Conservation (phyloP, 2,113 vertebrate genomes). For the Engraulis encrasicolus region DNA sequence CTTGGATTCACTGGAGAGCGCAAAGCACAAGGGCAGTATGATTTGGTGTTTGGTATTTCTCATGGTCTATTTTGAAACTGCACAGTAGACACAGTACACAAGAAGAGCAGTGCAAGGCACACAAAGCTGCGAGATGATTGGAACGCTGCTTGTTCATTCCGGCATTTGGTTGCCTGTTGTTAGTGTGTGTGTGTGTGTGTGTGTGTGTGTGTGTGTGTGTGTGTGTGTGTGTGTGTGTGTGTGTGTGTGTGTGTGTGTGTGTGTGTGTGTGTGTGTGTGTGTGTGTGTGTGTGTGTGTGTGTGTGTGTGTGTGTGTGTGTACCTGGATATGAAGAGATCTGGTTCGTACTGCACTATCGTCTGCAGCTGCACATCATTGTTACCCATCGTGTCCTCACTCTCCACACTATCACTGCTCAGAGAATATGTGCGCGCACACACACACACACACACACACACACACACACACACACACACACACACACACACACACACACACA, state of each 20-base stretch:
- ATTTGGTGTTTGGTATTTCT: too few species aligned
- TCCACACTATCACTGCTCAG: slow-evolving; percentile 83
- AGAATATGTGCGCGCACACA: slow-evolving; percentile 29
- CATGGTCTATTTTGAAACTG: too few species aligned
- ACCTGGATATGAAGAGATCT: slow-evolving; percentile 88
- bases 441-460: slow-evolving; percentile 15
- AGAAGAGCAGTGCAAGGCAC: too few species aligned
- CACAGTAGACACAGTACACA: too few species aligned
- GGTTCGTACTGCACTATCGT: slow-evolving; percentile 84
- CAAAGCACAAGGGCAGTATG: too few species aligned
- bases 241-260: too few species aligned
- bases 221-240: too few species aligned
- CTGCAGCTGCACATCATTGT: slow-evolving; percentile 80
- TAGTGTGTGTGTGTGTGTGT: too few species aligned
- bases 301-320: slow-evolving; percentile 20
- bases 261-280: not conserved
- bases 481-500: slow-evolving; percentile 12
- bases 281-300: not conserved
- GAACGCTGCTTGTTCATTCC: too few species aligned
- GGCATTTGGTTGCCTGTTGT: too few species aligned
- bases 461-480: slow-evolving; percentile 21
- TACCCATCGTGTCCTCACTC: slow-evolving; percentile 70
- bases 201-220: too few species aligned
- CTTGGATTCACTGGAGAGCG: slow-evolving; percentile 84
- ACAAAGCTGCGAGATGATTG: too few species aligned